phyloP scores from a whole-genome alignment of 2,797 vertebrate genomes.

The Hapalemur alaotrensis region DNA sequence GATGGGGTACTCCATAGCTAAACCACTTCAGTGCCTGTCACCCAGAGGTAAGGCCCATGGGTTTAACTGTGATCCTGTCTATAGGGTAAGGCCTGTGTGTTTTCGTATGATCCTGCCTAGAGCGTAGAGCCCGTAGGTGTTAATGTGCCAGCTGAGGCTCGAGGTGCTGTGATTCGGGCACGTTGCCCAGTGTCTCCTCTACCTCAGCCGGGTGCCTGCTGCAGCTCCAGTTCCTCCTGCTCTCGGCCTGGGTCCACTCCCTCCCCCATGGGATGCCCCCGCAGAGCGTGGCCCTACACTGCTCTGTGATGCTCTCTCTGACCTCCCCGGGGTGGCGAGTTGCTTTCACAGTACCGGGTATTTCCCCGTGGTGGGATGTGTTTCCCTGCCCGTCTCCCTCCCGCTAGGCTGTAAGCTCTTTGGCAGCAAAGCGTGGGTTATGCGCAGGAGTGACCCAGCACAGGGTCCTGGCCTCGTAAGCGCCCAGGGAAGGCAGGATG shows the following conservation, averaged over 20 bases:
- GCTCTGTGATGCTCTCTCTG: background rate
- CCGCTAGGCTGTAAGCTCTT: background rate
- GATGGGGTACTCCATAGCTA: fast-evolving
- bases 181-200: background rate
- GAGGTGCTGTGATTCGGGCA: fast-evolving
- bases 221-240: fast-evolving
- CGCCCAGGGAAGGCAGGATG: fast-evolving
- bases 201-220: fast-evolving
- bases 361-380: too few species aligned
- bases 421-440: background rate
- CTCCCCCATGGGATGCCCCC: fast-evolving
- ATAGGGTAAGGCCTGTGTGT: background rate
- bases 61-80: background rate
- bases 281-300: background rate
- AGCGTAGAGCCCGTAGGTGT: background rate
- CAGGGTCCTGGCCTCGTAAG: background rate
- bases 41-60: background rate
- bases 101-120: background rate
- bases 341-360: background rate
- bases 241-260: background rate
- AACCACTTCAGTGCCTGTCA: background rate
- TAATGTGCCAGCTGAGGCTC: background rate
- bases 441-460: fast-evolving
- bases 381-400: background rate
- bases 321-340: background rate